These are phyloP conservation scores for Bucco capensis DNA, from an alignment of 2,113 vertebrate species.

Conservation along the genomic window DNA sequence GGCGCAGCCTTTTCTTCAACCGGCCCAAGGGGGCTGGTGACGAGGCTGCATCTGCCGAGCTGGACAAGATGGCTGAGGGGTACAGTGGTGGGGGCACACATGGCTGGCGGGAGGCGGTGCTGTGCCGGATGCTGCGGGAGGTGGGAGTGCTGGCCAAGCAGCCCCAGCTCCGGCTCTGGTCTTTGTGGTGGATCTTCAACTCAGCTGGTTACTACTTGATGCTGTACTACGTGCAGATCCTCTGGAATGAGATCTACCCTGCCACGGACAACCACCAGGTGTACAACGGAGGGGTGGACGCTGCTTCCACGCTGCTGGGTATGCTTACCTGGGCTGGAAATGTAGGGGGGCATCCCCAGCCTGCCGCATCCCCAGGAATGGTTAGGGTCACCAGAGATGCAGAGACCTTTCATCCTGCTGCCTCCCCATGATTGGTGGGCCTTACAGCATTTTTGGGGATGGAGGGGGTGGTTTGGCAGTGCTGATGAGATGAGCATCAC, in stretches of 20 bases:
- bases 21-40: background rate
- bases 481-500: background rate
- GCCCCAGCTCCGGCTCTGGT: constrained; percentile 89
- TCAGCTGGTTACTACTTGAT: constrained; percentile 93
- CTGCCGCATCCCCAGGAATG: background rate
- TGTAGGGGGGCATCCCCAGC: background rate
- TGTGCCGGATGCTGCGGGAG: constrained; percentile 82
- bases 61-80: constrained; percentile 24
- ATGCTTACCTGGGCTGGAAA: background rate
- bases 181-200: constrained; percentile 93
- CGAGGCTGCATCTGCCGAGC: background rate
- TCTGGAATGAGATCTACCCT: constrained; percentile 81
- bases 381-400: background rate
- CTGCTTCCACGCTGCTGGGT: constrained; percentile 90
- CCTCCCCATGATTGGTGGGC: background rate
- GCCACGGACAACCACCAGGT: constrained; percentile 39
- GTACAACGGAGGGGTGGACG: constrained; percentile 93
- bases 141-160: constrained; percentile 48
- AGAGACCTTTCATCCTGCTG: background rate
- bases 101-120: constrained; percentile 61
- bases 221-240: constrained; percentile 89
- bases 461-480: background rate
- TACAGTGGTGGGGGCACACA: fast-evolving
- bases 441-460: background rate
- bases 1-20: constrained; percentile 91